These are phyloP conservation scores for Drosophila grimshawi DNA, from an alignment of 1,140 invertebrate species.

Conservation along the genomic window DNA sequence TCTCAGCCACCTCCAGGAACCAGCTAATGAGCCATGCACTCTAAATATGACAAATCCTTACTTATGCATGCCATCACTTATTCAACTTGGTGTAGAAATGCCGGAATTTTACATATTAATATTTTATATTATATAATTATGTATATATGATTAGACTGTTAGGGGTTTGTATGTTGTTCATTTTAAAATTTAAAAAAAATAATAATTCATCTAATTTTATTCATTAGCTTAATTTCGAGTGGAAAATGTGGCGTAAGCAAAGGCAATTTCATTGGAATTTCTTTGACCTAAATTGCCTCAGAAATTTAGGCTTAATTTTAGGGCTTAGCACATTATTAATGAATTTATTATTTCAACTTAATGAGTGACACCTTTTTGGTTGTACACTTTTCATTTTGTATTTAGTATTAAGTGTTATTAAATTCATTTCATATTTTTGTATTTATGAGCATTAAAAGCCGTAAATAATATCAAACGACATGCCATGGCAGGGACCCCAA, in stretches of 20 bases:
- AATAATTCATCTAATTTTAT: no score
- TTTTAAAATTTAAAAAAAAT: no score
- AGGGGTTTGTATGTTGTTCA: no score
- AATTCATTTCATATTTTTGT: constrained; percentile 28
- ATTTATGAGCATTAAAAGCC: constrained; percentile 31
- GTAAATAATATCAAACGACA: constrained; percentile 39
- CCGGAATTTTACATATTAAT: no score
- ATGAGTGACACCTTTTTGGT: neutral
- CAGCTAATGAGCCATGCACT: neutral
- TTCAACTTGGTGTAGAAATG: neutral
- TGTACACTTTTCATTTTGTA: no score
- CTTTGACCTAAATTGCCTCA: neutral
- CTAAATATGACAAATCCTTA: neutral
- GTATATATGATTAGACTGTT: no score
- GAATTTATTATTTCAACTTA: neutral
- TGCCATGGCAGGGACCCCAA: neutral
- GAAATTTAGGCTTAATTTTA: neutral
- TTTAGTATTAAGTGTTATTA: constrained; percentile 3
- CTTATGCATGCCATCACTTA: neutral
- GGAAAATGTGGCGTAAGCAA: no score
- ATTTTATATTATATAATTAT: no score
- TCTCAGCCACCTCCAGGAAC: neutral
- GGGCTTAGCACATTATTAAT: constrained; percentile 3
- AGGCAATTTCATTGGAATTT: neutral
- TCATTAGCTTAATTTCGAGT: no score